Percentiles rank a stretch among this genome's conserved stretches.
Conservation (phyloP, 1,140 invertebrate genomes). For the Heliconius melpomene region DNA sequence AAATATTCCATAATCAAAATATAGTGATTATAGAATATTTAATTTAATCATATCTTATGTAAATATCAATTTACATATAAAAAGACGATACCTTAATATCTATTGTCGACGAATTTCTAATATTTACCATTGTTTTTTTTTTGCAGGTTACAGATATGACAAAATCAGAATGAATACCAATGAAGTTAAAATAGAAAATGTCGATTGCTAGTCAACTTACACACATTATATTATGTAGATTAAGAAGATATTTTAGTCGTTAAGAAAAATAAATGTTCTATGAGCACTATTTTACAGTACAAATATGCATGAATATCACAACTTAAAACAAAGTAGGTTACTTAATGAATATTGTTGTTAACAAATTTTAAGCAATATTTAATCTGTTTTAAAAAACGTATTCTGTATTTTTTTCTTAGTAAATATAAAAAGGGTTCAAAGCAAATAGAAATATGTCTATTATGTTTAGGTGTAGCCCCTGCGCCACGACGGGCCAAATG, state of each 20-base stretch:
- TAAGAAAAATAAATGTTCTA: neutral
- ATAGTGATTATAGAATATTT: no score
- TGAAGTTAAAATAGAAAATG: neutral
- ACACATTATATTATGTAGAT: neutral
- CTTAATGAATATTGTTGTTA: no score
- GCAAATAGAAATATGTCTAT: neutral
- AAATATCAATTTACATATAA: no score
- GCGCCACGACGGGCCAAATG: no score
- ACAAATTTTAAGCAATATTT: no score
- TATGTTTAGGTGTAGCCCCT: neutral
- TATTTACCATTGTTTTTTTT: neutral
- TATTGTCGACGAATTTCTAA: neutral
- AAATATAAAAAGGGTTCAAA: no score
- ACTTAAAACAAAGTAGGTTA: neutral
- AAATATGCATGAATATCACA: neutral
- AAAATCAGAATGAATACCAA: neutral
- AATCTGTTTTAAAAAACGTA: no score
- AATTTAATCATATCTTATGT: no score
- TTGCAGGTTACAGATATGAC: neutral
- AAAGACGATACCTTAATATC: no score
- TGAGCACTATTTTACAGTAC: conserved; percentile 4
- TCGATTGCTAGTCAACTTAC: neutral
- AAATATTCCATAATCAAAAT: neutral
- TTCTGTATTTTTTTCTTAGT: no score
- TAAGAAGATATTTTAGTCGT: neutral